Base-by-base conservation (phyloP, 2,797 vertebrate genomes). In the Stomatorhinus walkeri region DNA sequence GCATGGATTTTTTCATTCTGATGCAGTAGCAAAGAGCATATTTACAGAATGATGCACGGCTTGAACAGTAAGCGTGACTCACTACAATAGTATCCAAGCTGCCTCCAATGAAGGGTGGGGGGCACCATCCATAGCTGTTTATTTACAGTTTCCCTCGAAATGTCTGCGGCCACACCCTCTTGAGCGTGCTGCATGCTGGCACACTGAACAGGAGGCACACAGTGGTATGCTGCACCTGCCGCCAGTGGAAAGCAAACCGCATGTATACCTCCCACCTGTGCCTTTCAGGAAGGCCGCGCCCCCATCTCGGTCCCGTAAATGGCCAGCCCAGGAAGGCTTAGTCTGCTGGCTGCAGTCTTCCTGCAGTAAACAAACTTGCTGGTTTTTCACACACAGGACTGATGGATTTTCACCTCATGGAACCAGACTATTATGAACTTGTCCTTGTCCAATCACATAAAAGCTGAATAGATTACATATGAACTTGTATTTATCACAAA, bases 41-140 rank as follows among this genome's bases (percentile, higher is more conserved):
- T 61, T 59, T 87, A n/a, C 16, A 87, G 52, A 87, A 59, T 87
- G 85, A 87, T 87, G 85, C 85, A 87, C 6, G 32, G 52, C 85
- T 56, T 52, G 49, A 52, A 87, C 51, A 7, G 12, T 28, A 32
- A 85, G 10, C 10, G 24, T 85, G 84, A 85, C 84, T 85, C 84
- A 85, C 22, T 32, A 14, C 84, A 54, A 54, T 8, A 87, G 49
- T 10, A 56, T 87, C 52, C 19, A 59, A 5, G 12, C 24, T 54
- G 28, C 28, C 61, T 68, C 28, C 49, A 19, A 16, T 49, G 83
- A 28, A 24, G 22, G 49, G 83, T 28, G 43, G 83, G 83, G 46
- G 46, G 8, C 49, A 36, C 36, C 52, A 43, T 87, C 86, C 19
- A 6, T 61, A 16, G 36, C 54, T 87, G 16, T 87, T 56, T 61